These are phyloP conservation scores for Pseudopodoces humilis DNA, from an alignment of 2,113 vertebrate species.

Conservation along the genomic window DNA sequence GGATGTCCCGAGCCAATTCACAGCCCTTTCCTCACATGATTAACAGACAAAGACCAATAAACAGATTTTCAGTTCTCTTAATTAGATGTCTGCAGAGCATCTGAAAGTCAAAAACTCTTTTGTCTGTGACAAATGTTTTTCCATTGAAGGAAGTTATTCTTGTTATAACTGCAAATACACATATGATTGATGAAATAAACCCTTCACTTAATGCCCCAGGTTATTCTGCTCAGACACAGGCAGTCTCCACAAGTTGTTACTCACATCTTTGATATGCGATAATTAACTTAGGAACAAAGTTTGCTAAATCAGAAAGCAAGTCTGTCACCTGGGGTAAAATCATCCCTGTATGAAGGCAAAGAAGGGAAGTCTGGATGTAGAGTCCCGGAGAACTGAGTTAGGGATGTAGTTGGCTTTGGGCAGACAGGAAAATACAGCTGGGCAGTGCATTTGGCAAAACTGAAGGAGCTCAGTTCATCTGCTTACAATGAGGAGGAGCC, in stretches of 20 bases:
- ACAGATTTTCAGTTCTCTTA: slow-evolving; percentile 14
- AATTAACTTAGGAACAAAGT: neutral
- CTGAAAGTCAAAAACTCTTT: neutral
- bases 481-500: neutral
- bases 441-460: neutral
- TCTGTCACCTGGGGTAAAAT: neutral
- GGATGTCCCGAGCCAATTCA: neutral
- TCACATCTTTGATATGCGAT: neutral
- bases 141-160: neutral
- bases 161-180: neutral
- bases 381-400: neutral
- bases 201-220: neutral
- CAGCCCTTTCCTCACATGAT: neutral
- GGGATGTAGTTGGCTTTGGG: neutral
- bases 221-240: neutral
- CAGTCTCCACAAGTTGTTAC: neutral
- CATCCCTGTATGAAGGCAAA: neutral
- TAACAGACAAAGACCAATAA: neutral
- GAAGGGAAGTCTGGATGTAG: neutral
- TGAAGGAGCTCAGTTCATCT: neutral
- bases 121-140: neutral
- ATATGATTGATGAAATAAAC: neutral
- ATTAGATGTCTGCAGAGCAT: neutral
- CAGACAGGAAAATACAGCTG: neutral
- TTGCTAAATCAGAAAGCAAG: neutral